Conservation (phyloP, 2,888 invertebrate species). For the Eristalis intricaria region DNA sequence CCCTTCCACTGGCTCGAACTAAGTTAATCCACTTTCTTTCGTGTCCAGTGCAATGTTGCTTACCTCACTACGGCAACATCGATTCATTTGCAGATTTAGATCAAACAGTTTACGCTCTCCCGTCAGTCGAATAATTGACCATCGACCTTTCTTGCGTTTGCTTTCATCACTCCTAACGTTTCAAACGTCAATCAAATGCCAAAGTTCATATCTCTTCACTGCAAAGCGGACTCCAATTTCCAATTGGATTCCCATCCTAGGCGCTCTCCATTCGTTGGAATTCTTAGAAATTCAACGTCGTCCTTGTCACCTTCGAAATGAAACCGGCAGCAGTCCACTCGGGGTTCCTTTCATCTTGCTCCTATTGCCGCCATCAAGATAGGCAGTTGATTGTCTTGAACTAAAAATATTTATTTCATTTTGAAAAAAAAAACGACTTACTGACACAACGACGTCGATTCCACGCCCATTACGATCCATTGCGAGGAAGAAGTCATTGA, state of each 20-base stretch:
- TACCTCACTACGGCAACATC: too few species aligned
- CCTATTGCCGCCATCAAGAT: background rate
- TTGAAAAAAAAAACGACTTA: background rate
- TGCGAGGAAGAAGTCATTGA: slow-evolving; percentile 20
- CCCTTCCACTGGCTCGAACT: too few species aligned
- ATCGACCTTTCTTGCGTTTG: background rate
- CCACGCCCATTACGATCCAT: slow-evolving; percentile 11
- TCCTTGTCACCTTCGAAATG: background rate
- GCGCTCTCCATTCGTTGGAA: background rate
- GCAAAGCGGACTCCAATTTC: background rate
- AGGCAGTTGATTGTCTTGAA: background rate
- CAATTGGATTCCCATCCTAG: background rate
- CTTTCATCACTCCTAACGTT: background rate
- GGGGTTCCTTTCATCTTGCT: background rate
- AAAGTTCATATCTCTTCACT: background rate
- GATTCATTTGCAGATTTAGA: background rate
- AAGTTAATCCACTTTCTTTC: too few species aligned
- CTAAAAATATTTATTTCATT: slow-evolving; percentile 22
- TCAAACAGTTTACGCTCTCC: background rate
- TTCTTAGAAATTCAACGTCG: background rate
- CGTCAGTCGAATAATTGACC: background rate
- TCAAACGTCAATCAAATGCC: background rate
- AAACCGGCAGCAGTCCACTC: background rate
- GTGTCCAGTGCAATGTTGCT: too few species aligned
- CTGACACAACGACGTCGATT: background rate